These are phyloP conservation scores for Butorides virescens DNA, from an alignment of 2,113 vertebrate genomes.

Conservation along the genomic window DNA sequence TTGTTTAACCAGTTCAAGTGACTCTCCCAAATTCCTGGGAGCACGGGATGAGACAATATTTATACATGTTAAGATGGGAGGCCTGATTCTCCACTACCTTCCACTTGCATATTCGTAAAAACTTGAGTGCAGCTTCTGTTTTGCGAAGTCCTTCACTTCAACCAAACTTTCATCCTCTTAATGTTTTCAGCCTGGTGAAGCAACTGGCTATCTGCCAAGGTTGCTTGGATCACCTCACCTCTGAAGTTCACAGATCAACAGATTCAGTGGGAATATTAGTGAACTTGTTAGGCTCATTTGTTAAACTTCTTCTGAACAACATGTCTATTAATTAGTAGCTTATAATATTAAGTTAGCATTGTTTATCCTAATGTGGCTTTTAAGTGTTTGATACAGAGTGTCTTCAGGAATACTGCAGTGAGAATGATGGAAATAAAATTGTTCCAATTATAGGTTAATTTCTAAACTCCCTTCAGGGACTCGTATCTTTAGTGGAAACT, in stretches of 20 bases:
- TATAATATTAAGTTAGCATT: not conserved
- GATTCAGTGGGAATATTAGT: not conserved
- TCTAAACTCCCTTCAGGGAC: not conserved
- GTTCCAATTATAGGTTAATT: not conserved
- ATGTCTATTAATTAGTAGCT: not conserved
- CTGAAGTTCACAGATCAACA: not conserved
- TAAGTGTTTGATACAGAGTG: not conserved
- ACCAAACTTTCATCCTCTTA: not conserved
- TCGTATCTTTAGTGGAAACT: not conserved
- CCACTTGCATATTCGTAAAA: not conserved
- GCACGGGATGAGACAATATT: not conserved
- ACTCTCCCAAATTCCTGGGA: not conserved
- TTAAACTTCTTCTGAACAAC: not conserved
- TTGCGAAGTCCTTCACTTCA: not conserved
- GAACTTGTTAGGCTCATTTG: not conserved
- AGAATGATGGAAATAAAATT: not conserved
- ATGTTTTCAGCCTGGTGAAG: not conserved
- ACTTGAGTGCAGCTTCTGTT: not conserved
- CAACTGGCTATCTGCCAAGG: not conserved
- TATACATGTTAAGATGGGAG: not conserved
- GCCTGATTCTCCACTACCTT: not conserved
- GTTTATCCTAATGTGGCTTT: not conserved
- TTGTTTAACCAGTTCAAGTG: not conserved
- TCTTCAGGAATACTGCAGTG: not conserved
- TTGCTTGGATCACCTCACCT: not conserved